Evolutionary conservation across 2,113 vertebrate genomes (phyloP), one percentile per base, ranked within the genome.

Genomic region (Mustela nigripes): DNA sequence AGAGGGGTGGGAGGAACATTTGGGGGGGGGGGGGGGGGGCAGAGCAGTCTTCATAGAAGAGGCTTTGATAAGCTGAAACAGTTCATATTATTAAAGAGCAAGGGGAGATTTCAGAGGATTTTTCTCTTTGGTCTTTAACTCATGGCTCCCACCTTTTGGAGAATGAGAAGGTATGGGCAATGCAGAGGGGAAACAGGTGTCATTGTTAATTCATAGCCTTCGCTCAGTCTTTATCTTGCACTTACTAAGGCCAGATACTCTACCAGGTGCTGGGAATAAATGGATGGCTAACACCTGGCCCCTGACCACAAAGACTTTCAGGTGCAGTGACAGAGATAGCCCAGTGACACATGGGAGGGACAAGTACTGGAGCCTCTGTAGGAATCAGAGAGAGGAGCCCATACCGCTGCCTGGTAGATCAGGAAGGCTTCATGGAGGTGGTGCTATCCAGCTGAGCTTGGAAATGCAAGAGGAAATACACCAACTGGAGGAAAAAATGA

Each of bases 311-410:
- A 5, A 67, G 56, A 90, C 24, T 92, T 92, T 36, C 1, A 5
- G 12, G 12, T 8, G 42, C 48, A 28, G 16, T 14, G 78, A 89
- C 4, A 69, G 63, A 39, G 5, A 36, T 11, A 15, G 63, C 31
- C 6, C 2, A 2, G n/a, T n/a, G 63, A 62, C 33, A 4, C 3
- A 31, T 15, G 26, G 3, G 33, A 82, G n/a, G 48, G 60, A 8
- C 10, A 18, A 2, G 14, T 15, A n/a, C 1, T 0, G 7, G 18
- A 16, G 53, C 8, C 8, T 78, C 15, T 31, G 58, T 6, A 78
- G 58, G 11, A 36, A 11, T 65, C n/a, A 39, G 85, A 69, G 85
- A 69, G 24, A n/a, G 45, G 53, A 63, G 50, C 33, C 26, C 33
- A 14, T 63, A 24, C 5, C 42, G 10, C 26, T 28, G 33, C 19